phyloP scores from a whole-genome alignment of 2,888 invertebrate species.

The Campoplex capitator region DNA sequence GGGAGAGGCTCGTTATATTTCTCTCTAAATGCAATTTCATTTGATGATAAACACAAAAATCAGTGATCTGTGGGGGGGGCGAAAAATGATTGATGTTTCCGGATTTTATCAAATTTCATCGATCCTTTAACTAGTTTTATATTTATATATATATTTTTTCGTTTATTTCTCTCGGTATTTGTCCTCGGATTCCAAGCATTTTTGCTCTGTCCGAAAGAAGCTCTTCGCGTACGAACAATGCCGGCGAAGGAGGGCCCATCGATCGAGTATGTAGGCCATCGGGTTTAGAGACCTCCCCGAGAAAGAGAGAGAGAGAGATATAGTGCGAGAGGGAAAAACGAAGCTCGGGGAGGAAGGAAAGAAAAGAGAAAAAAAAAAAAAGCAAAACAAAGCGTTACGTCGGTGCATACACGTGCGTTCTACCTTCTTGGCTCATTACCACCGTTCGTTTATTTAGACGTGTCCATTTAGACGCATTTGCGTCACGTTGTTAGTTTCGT shows the following conservation, averaged over 20 bases:
- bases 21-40: no score
- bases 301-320: constrained; percentile 10
- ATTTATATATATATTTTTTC: neutral
- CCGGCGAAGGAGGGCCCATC: constrained; percentile 32
- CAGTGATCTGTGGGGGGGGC: no score
- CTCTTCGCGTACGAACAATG: constrained; percentile 25
- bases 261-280: constrained; percentile 68
- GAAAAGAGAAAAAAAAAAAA: neutral
- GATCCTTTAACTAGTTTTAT: no score
- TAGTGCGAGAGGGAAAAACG: neutral
- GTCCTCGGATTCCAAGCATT: neutral
- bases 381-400: constrained; percentile 13
- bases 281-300: constrained; percentile 41
- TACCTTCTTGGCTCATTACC: constrained; percentile 71
- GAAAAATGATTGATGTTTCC: no score
- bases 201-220: neutral
- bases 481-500: constrained; percentile 76
- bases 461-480: constrained; percentile 76
- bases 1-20: neutral
- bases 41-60: no score
- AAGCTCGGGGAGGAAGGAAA: neutral
- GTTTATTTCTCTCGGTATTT: neutral
- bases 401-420: neutral
- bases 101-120: no score
- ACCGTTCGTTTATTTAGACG: constrained; percentile 77